Evolutionary conservation across 2,797 vertebrate species (phyloP).

Genomic region (Diplodus puntazzo): DNA sequence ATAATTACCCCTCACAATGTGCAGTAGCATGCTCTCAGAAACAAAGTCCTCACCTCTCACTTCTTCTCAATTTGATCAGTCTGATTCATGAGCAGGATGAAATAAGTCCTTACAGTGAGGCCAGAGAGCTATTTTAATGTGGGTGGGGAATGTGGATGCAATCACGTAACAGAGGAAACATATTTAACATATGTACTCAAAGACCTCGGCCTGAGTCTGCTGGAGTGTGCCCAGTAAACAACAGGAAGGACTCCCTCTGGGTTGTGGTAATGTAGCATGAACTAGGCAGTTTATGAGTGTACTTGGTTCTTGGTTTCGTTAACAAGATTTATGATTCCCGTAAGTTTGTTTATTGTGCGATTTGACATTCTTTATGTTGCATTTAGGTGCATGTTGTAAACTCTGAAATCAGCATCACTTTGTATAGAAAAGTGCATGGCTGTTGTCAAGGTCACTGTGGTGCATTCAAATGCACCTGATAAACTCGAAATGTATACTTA

Average conservation of each 20-base stretch:
- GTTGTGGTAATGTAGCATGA: slow-evolving; percentile 14
- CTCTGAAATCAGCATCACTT: too few relatives aligned
- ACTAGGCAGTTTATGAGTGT: slow-evolving; percentile 2
- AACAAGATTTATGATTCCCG: neutral
- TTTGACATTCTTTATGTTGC: neutral
- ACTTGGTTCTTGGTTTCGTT: slow-evolving; percentile 1
- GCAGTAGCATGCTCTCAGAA: neutral
- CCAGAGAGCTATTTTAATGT: slow-evolving; percentile 11
- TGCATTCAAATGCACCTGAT: too few relatives aligned
- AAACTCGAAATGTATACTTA: too few relatives aligned
- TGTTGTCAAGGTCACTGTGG: too few relatives aligned
- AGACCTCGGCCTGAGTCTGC: slow-evolving; percentile 37
- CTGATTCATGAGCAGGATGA: slow-evolving; percentile 15
- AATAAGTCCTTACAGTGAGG: neutral
- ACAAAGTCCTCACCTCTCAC: neutral
- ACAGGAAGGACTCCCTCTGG: slow-evolving; percentile 23
- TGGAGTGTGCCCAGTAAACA: slow-evolving; percentile 24
- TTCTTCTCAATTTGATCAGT: neutral
- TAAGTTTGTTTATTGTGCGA: slow-evolving; percentile 3
- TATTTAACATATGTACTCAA: slow-evolving; percentile 38
- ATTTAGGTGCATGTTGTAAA: too few relatives aligned
- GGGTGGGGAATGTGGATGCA: slow-evolving; percentile 39
- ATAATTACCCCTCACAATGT: neutral
- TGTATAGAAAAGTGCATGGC: too few relatives aligned
- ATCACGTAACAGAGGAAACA: slow-evolving; percentile 44